These are phyloP conservation scores for Neodon shergylaensis DNA, from an alignment of 2,113 vertebrate genomes.

Conservation along the genomic window DNA sequence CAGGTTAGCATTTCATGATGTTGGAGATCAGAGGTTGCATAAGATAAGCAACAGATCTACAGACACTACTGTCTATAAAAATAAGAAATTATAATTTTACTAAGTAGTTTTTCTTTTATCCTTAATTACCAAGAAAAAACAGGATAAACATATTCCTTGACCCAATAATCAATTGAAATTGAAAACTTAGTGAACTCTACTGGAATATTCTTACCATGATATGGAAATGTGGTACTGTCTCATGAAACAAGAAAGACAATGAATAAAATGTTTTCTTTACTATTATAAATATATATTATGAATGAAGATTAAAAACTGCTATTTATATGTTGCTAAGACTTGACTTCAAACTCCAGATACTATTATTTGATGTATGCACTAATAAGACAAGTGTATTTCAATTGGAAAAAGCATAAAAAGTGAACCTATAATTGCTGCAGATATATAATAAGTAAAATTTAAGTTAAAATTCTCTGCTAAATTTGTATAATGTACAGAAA, in stretches of 20 bases:
- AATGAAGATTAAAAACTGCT: neutral
- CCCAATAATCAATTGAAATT: neutral
- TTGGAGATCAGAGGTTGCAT: neutral
- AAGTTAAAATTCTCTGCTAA: neutral
- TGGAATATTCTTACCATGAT: neutral
- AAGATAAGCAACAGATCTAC: rapidly evolving
- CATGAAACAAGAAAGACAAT: rapidly evolving
- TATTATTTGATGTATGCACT: neutral
- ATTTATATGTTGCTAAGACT: neutral
- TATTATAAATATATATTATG: neutral
- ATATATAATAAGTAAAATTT: neutral
- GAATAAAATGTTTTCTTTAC: neutral
- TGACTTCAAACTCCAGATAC: neutral
- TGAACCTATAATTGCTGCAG: neutral
- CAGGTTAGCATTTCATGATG: neutral
- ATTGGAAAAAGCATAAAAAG: neutral
- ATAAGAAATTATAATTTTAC: neutral
- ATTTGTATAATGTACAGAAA: neutral
- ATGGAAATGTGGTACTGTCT: rapidly evolving
- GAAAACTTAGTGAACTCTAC: neutral
- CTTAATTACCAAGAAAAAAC: neutral
- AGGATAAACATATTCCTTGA: neutral
- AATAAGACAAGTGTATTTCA: neutral
- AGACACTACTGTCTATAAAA: neutral
- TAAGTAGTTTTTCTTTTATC: neutral